Percentiles rank a stretch among this genome's conserved stretches.
phyloP scores from a whole-genome alignment of 2,113 vertebrate genomes.

The Neomonachus schauinslandi region DNA sequence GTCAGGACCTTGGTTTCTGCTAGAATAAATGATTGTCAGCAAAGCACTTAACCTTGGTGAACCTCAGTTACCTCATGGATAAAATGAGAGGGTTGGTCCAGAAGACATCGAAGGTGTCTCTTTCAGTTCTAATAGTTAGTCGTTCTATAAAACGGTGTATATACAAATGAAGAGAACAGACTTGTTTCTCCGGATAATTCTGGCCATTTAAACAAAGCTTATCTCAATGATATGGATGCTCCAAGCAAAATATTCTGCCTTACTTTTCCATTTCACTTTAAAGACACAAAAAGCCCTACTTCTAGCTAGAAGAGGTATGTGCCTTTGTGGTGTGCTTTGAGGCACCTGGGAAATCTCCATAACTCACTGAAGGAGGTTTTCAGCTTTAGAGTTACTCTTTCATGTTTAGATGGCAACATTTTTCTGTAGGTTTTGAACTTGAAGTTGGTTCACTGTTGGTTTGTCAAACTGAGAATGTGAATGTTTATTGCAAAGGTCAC shows the following conservation, averaged over 20 bases:
- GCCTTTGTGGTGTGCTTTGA: background rate
- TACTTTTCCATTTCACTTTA: background rate
- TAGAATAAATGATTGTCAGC: slow-evolving; percentile 49
- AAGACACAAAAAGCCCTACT: background rate
- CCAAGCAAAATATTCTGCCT: background rate
- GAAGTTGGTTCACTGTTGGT: background rate
- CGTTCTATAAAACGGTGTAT: background rate
- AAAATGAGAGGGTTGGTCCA: background rate
- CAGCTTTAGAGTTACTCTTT: background rate
- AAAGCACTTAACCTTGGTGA: slow-evolving; percentile 47
- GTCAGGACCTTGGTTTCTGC: slow-evolving; percentile 14
- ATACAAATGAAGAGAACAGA: background rate
- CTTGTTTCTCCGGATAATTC: background rate
- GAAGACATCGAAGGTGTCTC: background rate
- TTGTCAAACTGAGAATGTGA: background rate
- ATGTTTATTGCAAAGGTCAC: background rate
- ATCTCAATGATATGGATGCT: background rate
- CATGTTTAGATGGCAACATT: background rate
- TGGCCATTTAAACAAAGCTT: background rate
- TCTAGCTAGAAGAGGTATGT: background rate
- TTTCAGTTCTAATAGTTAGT: slow-evolving; percentile 35
- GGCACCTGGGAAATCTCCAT: background rate
- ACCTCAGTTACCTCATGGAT: background rate
- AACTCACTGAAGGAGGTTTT: background rate
- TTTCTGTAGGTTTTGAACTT: background rate